Base-by-base conservation (phyloP, 2,888 invertebrate species). In the Nomada fabriciana region DNA sequence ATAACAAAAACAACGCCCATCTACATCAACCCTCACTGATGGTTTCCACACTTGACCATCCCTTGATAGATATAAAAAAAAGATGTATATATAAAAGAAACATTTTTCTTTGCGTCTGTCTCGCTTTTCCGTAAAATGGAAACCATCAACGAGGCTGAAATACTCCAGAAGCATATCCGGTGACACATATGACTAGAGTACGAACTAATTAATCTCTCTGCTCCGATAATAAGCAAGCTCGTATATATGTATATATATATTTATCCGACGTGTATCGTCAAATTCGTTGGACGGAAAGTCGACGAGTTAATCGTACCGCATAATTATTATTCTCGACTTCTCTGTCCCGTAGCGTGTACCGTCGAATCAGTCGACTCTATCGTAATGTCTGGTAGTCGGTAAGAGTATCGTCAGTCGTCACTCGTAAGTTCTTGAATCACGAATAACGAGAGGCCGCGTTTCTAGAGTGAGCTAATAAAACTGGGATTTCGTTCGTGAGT, bases 141-240 rank as follows among this genome's bases (percentile, higher is more conserved):
- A 75, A 75, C 63, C 75, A 75, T 83, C 77, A 69, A 69, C 79
- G 72, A 64, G 81, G 65, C 43, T 36, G 42, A 74, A 60, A 36
- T 89, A 90, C 87, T 88, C 90, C 87, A 84, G 82, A 91, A 90
- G 92, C 93, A 93, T 93, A 93, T 93, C 93, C 90, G 89, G 85
- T 90, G 88, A 91, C 88, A 91, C 91, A 92, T 93, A 92, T 91
- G 89, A 92, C 89, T 91, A 90, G 89, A 84, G 85, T 91, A 88
- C 83, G 86, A 87, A 82, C 29, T 90, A 89, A 88, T 86, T 84
- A 84, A 88, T 84, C 82, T 86, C 84, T 86, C 71, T 75, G 83
- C 87, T 76, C 76, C 81, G 77, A 72, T 80, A 79, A 77, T 80
- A 79, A 85, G 70, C 83, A 85, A 84, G 82, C 79, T 20, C 68